Evolutionary conservation across 2,888 invertebrate species (phyloP), one percentile per base, ranked within the genome.

Genomic region (Phlogophora meticulosa): DNA sequence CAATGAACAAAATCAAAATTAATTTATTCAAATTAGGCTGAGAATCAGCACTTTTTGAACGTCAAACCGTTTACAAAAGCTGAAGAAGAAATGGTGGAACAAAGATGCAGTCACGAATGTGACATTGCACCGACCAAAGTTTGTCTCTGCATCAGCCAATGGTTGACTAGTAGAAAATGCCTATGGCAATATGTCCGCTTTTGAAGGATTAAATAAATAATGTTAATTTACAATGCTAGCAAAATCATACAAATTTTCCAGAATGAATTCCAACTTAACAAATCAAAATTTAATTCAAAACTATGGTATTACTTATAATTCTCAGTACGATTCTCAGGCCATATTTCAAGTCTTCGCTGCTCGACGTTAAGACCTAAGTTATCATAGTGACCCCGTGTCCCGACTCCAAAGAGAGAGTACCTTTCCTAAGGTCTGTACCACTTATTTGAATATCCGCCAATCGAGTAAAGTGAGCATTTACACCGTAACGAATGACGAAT

Each of bases 381-480:
- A 77, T 73, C 76, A 77, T 48, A 28, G 57, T 76, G 76, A 76
- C 76, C 79, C 53, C 74, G 17, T 24, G 57, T 56, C 45, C 62
- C 67, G 70, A 65, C 70, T 64, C 58, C 53, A 45, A 72, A 59
- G 76, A 76, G 76, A 76, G 78, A 76, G 73, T 73, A 59, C 67
- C 67, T 55, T 63, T 61, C 58, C 60, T 61, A 40, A 64, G 57
- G 60, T 69, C 11, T 36, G 73, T 71, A 80, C 24, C 67, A 81
- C 73, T 78, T 80, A 72, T 67, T 71, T 73, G 69, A 82, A 80
- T 80, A 76, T 72, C 63, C 67, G 58, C 40, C 72, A 72, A 75
- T 78, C 66, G 70, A 65, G 72, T 63, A 78, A 82, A 80, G 64
- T 76, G 67, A 69, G 48, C 65, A 72, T 82, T 82, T 82, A 82